phyloP scores from a whole-genome alignment of 2,797 vertebrate genomes.

The Sebastes aleutianus region DNA sequence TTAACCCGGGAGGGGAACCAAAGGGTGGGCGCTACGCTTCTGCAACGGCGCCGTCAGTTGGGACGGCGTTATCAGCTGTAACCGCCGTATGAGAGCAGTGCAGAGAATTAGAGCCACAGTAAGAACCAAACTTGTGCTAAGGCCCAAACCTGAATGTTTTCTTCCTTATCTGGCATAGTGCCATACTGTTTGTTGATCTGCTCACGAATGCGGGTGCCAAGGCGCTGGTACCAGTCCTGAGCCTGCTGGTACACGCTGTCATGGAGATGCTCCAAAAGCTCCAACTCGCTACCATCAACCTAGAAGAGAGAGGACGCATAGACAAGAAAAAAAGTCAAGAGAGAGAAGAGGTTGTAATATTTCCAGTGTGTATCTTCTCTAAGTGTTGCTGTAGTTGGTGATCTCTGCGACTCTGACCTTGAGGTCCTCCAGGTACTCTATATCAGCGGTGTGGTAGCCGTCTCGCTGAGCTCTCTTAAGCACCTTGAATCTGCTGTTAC shows the following conservation, averaged over 20 bases:
- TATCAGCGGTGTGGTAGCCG: conserved; percentile 91
- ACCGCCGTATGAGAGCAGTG: not conserved
- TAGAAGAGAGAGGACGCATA: conserved; percentile 30
- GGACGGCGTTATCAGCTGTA: not conserved
- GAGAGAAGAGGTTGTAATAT: not conserved
- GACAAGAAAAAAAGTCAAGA: not conserved
- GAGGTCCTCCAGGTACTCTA: conserved; percentile 89
- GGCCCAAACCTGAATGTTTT: conserved; percentile 84
- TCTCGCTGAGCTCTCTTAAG: conserved; percentile 87
- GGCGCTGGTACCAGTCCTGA: conserved; percentile 86
- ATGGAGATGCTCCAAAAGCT: conserved; percentile 84
- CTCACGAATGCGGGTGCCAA: conserved; percentile 77
- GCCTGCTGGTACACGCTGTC: conserved; percentile 89
- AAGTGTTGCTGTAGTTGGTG: not conserved
- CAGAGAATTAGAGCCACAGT: not conserved
- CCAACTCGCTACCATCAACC: conserved; percentile 86
- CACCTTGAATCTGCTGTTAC: conserved; percentile 87
- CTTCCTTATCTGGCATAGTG: conserved; percentile 85
- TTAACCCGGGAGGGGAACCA: not conserved
- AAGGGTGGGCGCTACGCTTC: no score
- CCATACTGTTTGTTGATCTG: conserved; percentile 85
- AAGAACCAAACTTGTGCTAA: not conserved
- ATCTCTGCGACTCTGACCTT: conserved; percentile 76
- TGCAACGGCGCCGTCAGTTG: not conserved
- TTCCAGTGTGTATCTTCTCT: not conserved